phyloP scores from a whole-genome alignment of 2,888 invertebrate genomes.

The Lochmaea capreae region DNA sequence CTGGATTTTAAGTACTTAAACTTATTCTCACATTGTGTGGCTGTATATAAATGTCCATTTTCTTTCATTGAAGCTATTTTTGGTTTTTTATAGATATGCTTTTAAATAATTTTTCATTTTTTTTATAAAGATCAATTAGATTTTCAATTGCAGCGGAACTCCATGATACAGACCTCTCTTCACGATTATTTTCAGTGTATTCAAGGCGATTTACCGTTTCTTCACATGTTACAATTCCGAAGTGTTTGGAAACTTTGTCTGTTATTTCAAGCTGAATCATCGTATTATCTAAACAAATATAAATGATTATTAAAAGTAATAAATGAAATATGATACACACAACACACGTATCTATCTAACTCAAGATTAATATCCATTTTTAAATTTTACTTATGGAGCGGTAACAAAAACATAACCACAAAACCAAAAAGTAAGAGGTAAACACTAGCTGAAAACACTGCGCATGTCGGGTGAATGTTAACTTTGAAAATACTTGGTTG shows the following conservation, averaged over 20 bases:
- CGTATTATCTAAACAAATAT: constrained; percentile 1
- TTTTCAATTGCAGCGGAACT: neutral
- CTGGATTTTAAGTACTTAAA: constrained; percentile 17
- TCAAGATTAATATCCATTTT: constrained; percentile 2
- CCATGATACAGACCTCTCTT: too few relatives aligned
- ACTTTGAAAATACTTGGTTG: too few relatives aligned
- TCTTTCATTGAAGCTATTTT: constrained; percentile 4
- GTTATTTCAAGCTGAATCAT: neutral
- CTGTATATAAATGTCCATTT: constrained; percentile 4
- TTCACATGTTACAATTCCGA: neutral
- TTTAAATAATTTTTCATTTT: neutral
- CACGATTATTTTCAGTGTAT: neutral
- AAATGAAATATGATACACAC: neutral
- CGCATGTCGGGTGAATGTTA: neutral
- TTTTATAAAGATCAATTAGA: neutral
- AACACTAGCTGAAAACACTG: neutral
- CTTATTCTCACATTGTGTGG: constrained; percentile 17
- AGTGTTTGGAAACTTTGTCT: neutral
- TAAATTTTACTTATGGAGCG: neutral
- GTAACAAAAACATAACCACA: neutral
- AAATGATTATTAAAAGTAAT: neutral
- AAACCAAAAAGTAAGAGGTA: neutral
- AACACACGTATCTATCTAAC: neutral
- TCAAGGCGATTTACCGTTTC: neutral
- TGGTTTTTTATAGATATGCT: constrained; percentile 3